Base-by-base conservation (phyloP, 2,888 invertebrate species). In the Tigriopus californicus region DNA sequence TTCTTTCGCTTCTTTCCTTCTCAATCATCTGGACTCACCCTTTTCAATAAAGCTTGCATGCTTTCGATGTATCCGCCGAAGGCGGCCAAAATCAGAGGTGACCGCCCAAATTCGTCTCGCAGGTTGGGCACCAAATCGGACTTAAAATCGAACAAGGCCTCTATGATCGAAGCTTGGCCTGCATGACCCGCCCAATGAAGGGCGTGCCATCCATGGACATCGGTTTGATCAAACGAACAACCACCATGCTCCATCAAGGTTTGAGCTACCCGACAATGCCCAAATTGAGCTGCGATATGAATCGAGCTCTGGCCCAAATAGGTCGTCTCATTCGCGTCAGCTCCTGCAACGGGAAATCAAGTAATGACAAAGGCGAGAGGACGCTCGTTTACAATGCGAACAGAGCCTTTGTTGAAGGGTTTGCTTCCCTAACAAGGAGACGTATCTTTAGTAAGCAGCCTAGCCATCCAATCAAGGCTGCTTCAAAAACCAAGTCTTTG, bases 361-460 rank as follows among this genome's bases (percentile, higher is more conserved):
- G n/a, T n/a, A n/a, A n/a, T n/a, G n/a, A n/a, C n/a, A n/a, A n/a
- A n/a, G n/a, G n/a, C n/a, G n/a, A n/a, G n/a, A n/a, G n/a, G n/a
- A n/a, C n/a, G n/a, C n/a, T n/a, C n/a, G n/a, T n/a, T n/a, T n/a
- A n/a, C n/a, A n/a, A n/a, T n/a, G n/a, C n/a, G n/a, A 44, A 64
- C 61, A 70, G 68, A 22, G 10, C 10, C 44, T 44, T 44, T 44
- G 44, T 4, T 11, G 44, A 44, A 44, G 33, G 33, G 33, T 33
- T 33, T 8, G 33, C 8, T 33, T 33, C 33, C 33, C 8, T 33
- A 33, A 33, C 33, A 33, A 33, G 33, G 33, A 33, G 33, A 8
- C 33, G n/a, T n/a, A n/a, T n/a, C 33, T 33, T 8, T 8, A 33
- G 3, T 33, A 33, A 33, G 33, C 8, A 5, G 33, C 3, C 4